These are phyloP conservation scores for Synchiropus splendidus DNA, from an alignment of 2,113 vertebrate genomes.

Conservation along the genomic window DNA sequence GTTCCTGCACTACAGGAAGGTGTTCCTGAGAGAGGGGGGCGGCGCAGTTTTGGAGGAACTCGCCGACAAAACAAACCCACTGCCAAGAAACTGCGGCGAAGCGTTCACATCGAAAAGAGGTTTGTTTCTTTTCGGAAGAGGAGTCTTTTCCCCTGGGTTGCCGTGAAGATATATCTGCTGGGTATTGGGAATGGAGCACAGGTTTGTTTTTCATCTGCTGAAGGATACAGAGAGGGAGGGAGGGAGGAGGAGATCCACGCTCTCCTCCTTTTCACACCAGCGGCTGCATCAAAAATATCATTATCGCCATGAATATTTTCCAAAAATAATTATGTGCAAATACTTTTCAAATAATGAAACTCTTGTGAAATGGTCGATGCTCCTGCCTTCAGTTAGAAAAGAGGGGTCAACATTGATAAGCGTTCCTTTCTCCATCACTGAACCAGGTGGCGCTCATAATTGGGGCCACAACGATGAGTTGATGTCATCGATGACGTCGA, in stretches of 20 bases:
- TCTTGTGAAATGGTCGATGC: no score
- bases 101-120: slow-evolving; percentile 29
- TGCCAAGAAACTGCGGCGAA: slow-evolving; percentile 28
- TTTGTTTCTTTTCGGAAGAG: slow-evolving; percentile 19
- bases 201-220: slow-evolving; percentile 7
- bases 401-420: no score
- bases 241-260: background rate
- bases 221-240: background rate
- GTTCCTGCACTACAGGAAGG: slow-evolving; percentile 14
- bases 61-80: slow-evolving; percentile 39
- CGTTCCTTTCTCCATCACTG: no score
- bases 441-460: no score
- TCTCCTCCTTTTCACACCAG: no score
- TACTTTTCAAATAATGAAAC: no score
- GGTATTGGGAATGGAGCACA: slow-evolving; percentile 27
- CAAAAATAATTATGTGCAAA: no score
- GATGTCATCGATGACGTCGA: no score
- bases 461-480: no score
- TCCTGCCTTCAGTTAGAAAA: no score
- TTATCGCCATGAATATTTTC: no score
- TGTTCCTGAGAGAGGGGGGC: slow-evolving; percentile 9
- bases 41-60: slow-evolving; percentile 9
- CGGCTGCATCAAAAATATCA: no score
- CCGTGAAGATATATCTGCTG: slow-evolving; percentile 22
- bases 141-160: slow-evolving; percentile 10